Conservation (phyloP, 2,888 invertebrate species). For the Phaedon cochleariae region DNA sequence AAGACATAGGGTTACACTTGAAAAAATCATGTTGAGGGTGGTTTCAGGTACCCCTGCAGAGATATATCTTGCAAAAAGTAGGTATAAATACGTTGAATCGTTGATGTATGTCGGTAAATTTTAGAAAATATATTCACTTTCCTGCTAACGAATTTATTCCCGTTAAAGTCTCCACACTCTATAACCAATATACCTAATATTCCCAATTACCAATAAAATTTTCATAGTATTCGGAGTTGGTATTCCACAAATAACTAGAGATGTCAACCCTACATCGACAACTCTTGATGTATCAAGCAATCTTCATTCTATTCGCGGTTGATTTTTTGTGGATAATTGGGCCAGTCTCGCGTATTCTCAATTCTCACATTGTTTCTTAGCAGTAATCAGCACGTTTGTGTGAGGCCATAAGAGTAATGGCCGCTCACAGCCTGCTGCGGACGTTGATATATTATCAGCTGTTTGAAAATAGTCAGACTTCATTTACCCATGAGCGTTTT, state of each 20-base stretch:
- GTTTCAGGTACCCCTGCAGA: too few relatives aligned
- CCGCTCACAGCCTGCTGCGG: constrained; percentile 47
- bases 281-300: not conserved
- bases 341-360: constrained; percentile 48
- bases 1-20: too few relatives aligned
- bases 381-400: constrained; percentile 57
- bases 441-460: constrained; percentile 58
- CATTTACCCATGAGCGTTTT: constrained; percentile 55
- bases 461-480: constrained; percentile 58
- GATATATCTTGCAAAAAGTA: too few relatives aligned
- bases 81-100: too few relatives aligned
- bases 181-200: too few relatives aligned
- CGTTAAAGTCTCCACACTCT: too few relatives aligned
- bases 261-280: constrained; percentile 10
- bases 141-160: too few relatives aligned
- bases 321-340: constrained; percentile 33
- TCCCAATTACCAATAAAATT: too few relatives aligned
- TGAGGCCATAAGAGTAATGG: constrained; percentile 57
- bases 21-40: too few relatives aligned
- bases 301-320: constrained; percentile 12
- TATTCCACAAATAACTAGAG: constrained; percentile 8
- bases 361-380: constrained; percentile 56
- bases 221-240: not conserved
- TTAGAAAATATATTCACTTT: too few relatives aligned
- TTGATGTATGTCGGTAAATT: too few relatives aligned